These are phyloP conservation scores for Enteromius thamalakanensis DNA, from an alignment of 2,797 vertebrate species.

Conservation along the genomic window DNA sequence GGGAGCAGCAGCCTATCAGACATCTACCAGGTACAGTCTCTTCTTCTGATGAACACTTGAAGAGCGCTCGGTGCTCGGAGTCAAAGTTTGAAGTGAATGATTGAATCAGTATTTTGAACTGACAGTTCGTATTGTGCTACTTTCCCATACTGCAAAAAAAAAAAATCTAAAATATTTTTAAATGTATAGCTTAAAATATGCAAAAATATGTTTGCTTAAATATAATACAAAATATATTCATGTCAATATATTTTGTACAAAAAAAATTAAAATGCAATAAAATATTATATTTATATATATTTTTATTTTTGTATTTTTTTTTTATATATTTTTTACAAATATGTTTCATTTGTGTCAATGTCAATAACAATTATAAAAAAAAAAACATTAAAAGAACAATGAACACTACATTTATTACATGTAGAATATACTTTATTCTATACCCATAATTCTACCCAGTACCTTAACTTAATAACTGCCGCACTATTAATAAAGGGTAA, in stretches of 20 bases:
- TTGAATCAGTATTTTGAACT: too few species aligned
- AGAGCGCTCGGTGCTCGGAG: neutral
- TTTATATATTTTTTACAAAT: neutral
- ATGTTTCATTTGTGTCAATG: neutral
- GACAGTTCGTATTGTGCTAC: too few species aligned
- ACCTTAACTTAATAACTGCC: too few species aligned
- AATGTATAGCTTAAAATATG: neutral
- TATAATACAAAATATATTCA: neutral
- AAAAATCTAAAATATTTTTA: neutral
- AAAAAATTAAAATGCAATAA: neutral
- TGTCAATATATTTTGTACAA: neutral
- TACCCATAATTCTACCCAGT: too few species aligned
- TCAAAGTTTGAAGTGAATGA: neutral
- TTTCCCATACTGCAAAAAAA: too few species aligned
- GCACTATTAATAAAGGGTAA: too few species aligned
- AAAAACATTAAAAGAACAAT: too few species aligned
- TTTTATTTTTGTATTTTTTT: neutral
- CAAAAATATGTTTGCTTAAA: neutral
- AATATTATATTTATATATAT: neutral
- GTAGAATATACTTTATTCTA: too few species aligned
- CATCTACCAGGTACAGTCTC: slow-evolving; percentile 77
- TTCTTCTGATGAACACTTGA: neutral
- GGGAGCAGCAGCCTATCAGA: slow-evolving; percentile 98
- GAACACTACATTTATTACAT: too few species aligned
- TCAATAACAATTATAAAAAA: too few species aligned